phyloP scores from a whole-genome alignment of 1,140 invertebrate species.

The Oscheius sp. region DNA sequence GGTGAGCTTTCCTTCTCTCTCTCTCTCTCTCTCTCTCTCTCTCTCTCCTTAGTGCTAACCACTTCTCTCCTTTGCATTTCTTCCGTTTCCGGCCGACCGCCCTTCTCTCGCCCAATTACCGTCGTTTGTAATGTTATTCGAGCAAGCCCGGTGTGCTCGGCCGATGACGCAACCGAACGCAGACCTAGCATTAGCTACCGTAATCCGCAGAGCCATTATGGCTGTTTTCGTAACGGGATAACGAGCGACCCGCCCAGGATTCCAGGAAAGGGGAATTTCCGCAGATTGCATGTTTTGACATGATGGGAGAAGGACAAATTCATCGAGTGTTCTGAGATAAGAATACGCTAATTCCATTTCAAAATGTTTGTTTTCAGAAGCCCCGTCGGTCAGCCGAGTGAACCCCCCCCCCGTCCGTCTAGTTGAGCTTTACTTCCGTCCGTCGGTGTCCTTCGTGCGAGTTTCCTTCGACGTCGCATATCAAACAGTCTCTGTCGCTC shows the following conservation, averaged over 20 bases:
- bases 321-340: neutral
- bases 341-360: neutral
- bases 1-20: slow-evolving; percentile 62
- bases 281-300: neutral
- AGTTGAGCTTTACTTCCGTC: neutral
- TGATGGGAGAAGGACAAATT: neutral
- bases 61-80: neutral
- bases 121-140: neutral
- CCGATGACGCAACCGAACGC: neutral
- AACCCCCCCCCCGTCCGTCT: neutral
- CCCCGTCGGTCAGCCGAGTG: neutral
- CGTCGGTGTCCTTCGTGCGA: too few species aligned
- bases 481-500: too few species aligned
- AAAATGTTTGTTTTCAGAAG: neutral
- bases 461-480: too few species aligned
- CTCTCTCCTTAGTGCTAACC: neutral
- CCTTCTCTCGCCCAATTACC: neutral
- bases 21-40: neutral
- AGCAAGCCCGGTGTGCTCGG: neutral
- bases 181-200: neutral
- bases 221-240: neutral
- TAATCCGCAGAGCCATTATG: neutral
- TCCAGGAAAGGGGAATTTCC: neutral
- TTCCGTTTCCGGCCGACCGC: neutral
- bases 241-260: neutral